A percentile compares a stretch with the other conserved stretches of the same genome.
Conservation (phyloP, 2,888 invertebrate species). For the Notodonta dromedarius region DNA sequence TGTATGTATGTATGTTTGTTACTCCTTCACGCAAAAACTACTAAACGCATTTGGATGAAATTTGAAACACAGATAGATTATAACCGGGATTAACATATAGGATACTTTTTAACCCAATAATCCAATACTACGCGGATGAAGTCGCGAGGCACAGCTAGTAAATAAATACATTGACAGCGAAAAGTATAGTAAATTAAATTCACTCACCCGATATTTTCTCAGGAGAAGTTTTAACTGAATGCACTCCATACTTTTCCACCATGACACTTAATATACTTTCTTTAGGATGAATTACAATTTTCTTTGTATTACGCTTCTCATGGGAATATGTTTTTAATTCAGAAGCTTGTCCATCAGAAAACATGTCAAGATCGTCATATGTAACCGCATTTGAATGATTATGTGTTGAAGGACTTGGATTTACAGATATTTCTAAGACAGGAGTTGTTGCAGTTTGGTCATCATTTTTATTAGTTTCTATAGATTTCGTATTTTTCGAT, state of each 20-base stretch:
- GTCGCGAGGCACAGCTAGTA: no score
- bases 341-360: conserved; percentile 22
- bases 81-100: no score
- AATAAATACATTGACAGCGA: no score
- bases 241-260: conserved; percentile 61
- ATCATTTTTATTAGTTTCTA: conserved; percentile 3
- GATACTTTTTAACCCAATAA: no score
- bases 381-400: conserved; percentile 21
- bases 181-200: conserved; percentile 10
- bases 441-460: not conserved
- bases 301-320: not conserved
- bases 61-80: no score
- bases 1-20: no score
- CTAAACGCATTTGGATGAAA: conserved; percentile 6
- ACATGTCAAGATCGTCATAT: conserved; percentile 52
- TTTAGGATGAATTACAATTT: conserved; percentile 27
- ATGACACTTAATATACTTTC: conserved; percentile 62
- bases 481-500: not conserved
- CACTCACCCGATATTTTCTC: conserved; percentile 59
- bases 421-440: not conserved
- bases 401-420: conserved; percentile 3
- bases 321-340: not conserved
- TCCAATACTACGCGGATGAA: no score
- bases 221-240: conserved; percentile 31
- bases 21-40: no score